phyloP scores from a whole-genome alignment of 2,113 vertebrate genomes.

The Pteronura brasiliensis region DNA sequence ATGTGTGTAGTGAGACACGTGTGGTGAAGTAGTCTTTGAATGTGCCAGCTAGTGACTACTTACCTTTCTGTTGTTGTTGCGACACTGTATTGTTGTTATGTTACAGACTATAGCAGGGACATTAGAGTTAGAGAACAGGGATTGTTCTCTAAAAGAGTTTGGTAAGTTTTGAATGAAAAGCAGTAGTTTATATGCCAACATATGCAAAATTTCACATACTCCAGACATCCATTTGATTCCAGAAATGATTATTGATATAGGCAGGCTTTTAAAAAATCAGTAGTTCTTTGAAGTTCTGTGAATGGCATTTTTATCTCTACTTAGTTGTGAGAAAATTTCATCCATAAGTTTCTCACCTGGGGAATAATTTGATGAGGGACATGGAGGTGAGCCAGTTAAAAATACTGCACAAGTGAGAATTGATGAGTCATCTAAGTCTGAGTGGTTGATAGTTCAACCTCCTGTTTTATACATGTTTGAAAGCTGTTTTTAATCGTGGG shows the following conservation, averaged over 20 bases:
- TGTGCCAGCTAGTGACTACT: background rate
- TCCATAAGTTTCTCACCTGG: background rate
- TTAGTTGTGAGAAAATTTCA: slow-evolving; percentile 12
- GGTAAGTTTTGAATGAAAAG: background rate
- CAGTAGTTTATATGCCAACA: background rate
- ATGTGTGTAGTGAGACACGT: background rate
- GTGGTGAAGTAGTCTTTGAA: background rate
- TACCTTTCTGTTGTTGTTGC: background rate
- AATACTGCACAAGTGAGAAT: background rate
- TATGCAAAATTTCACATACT: background rate
- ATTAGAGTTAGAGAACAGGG: background rate
- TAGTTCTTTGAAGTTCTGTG: background rate
- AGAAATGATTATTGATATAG: background rate
- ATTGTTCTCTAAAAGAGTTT: background rate
- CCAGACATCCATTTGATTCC: background rate
- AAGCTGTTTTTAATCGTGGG: background rate
- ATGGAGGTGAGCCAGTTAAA: background rate
- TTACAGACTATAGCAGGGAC: background rate
- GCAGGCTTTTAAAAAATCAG: background rate
- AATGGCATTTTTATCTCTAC: background rate
- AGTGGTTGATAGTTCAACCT: background rate
- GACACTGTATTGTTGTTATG: background rate
- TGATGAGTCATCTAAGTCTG: background rate
- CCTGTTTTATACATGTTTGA: background rate
- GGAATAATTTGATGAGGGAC: background rate